Percentiles rank a stretch among this genome's conserved stretches.
Conservation (phyloP, 2,888 invertebrate species). For the Hesperia comma region DNA sequence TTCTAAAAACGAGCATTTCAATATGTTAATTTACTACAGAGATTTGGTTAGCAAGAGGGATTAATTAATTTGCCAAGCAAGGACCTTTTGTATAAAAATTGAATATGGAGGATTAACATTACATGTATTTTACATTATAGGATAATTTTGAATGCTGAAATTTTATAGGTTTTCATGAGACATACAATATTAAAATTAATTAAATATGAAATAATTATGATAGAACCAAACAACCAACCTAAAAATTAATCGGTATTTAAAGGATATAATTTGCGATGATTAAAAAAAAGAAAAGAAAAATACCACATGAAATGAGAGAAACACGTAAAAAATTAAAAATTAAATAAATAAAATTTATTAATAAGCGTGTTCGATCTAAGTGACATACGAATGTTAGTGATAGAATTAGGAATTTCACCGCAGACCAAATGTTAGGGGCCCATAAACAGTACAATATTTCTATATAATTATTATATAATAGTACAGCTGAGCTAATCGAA, state of each 20-base stretch:
- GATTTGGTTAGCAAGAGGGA: slow-evolving; percentile 2
- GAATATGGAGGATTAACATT: too few species aligned
- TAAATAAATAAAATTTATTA: background rate
- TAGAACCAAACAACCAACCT: too few species aligned
- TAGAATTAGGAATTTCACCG: background rate
- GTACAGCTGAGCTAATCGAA: background rate
- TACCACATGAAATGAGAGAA: background rate
- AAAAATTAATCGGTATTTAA: too few species aligned
- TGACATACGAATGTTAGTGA: slow-evolving; percentile 21
- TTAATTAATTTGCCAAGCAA: slow-evolving; percentile 1
- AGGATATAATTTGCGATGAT: too few species aligned
- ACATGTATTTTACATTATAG: too few species aligned
- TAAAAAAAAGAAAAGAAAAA: background rate
- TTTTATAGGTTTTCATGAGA: too few species aligned
- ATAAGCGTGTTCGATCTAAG: slow-evolving; percentile 1
- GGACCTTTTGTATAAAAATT: background rate
- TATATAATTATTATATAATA: too few species aligned
- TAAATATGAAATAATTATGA: too few species aligned
- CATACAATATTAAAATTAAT: too few species aligned
- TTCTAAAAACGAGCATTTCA: background rate
- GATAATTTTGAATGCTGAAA: too few species aligned
- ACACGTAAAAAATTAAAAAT: background rate
- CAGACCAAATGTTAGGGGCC: background rate
- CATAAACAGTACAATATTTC: background rate
- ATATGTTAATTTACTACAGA: slow-evolving; percentile 1